Percentiles rank a stretch among this genome's conserved stretches.
These are phyloP conservation scores for Clostera curtula DNA, from an alignment of 2,888 invertebrate genomes.

Conservation along the genomic window DNA sequence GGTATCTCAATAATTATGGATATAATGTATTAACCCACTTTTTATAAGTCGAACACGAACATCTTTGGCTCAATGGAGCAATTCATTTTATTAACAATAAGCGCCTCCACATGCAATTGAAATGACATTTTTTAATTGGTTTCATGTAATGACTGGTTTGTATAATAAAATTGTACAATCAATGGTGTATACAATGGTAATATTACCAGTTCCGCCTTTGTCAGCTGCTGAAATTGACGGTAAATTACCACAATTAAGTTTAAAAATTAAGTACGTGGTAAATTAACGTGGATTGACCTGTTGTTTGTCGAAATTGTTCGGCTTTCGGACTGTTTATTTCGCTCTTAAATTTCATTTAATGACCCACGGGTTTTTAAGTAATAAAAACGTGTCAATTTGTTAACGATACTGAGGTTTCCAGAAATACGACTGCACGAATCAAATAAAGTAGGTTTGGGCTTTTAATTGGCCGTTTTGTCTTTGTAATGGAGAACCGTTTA, in stretches of 20 bases:
- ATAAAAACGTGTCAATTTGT: slow-evolving; percentile 51
- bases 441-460: slow-evolving; percentile 20
- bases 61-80: no score
- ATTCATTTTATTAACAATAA: slow-evolving; percentile 5
- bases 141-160: no score
- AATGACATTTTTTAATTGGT: slow-evolving; percentile 37
- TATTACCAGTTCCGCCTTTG: slow-evolving; percentile 24
- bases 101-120: slow-evolving; percentile 7
- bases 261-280: slow-evolving; percentile 48
- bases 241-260: slow-evolving; percentile 47
- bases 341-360: slow-evolving; percentile 45
- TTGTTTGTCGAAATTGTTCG: slow-evolving; percentile 37
- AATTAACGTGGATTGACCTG: slow-evolving; percentile 46
- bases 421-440: slow-evolving; percentile 27
- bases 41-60: no score
- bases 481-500: slow-evolving; percentile 9
- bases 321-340: slow-evolving; percentile 30
- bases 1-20: no score
- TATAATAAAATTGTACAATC: no score
- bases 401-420: slow-evolving; percentile 31
- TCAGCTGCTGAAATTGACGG: slow-evolving; percentile 27
- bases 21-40: no score
- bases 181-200: slow-evolving; percentile 18
- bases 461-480: slow-evolving; percentile 24
- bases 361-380: slow-evolving; percentile 30